Conservation (phyloP, 1,140 invertebrate species). For the Drosophila pruinosa region DNA sequence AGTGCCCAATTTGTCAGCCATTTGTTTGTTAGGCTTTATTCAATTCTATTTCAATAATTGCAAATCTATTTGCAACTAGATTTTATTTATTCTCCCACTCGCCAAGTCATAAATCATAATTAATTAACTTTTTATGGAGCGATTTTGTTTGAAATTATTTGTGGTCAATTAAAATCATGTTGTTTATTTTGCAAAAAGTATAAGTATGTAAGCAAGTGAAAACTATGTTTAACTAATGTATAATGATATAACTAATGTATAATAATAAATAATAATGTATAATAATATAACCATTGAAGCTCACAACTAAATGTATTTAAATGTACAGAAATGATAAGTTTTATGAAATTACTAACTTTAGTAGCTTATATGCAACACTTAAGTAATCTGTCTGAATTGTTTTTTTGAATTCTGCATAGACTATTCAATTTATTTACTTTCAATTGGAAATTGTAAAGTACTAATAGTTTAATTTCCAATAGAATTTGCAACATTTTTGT, state of each 20-base stretch:
- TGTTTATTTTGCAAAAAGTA: not conserved
- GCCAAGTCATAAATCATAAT: not conserved
- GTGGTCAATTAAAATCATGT: not conserved
- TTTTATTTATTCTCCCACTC: not conserved
- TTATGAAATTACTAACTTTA: too few species aligned
- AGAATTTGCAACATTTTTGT: not conserved
- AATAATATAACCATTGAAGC: too few species aligned
- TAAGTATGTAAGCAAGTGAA: too few species aligned
- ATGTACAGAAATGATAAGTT: too few species aligned
- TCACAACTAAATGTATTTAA: too few species aligned
- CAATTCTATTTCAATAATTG: not conserved
- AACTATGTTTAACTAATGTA: too few species aligned
- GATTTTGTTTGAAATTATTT: not conserved
- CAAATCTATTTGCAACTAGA: not conserved
- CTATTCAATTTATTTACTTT: not conserved
- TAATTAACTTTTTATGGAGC: not conserved
- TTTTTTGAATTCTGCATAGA: not conserved
- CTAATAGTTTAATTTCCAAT: not conserved
- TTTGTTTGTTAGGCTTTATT: not conserved
- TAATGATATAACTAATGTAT: too few species aligned
- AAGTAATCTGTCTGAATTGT: not conserved
- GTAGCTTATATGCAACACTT: too few species aligned
- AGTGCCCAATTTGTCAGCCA: conserved; percentile 3
- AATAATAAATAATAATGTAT: too few species aligned
- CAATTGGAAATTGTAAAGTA: not conserved